Base-by-base conservation (phyloP, 2,113 vertebrate species). In the Phylloscopus whistleri region DNA sequence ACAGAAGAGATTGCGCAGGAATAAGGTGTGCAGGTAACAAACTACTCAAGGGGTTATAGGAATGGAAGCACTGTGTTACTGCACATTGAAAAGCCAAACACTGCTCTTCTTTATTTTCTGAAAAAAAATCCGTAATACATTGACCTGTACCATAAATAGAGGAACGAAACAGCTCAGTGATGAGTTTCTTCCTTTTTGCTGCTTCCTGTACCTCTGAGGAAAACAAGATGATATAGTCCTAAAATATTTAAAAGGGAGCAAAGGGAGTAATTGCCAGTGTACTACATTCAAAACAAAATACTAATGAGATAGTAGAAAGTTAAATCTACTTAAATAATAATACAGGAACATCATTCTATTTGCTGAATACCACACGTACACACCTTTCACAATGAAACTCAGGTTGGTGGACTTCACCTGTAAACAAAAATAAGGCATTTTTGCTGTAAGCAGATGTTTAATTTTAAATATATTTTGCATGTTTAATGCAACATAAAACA, bases 231-330 rank as follows among this genome's bases (percentile, higher is more conserved):
- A 68, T 88, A 43, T 10, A 41, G 27, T 56, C 63, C 59, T 95
- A 70, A 90, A 94, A 92, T 92, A 94, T 91, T 94, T 84, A 95
- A 90, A 75, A 90, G 52, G 68, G 35, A 80, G 41, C 49, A 82
- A 73, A 84, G 37, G n/a, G 31, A 93, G 35, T n/a, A 60, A 80
- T 70, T 78, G 28, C 20, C 16, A n/a, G 44, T 28, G 19, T 81
- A 66, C 44, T 77, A 37, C 21, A 72, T 88, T 91, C 27, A n/a
- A 62, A 84, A 20, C 35, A 60, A 86, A 85, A 89, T 27, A 48
- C 56, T 58, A 90, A 82, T 49, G 41, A 93, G 53, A 72, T 8
- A 74, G 41, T 43, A 53, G 77, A 59, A 91, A 87, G 24, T 46
- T 41, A 66, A 89, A 91, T 76, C 49, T 64, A 43, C n/a, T 93